Evolutionary conservation across 2,113 vertebrate genomes (phyloP), one percentile per base, ranked within the genome.

Genomic region (Oophaga pumilio): DNA sequence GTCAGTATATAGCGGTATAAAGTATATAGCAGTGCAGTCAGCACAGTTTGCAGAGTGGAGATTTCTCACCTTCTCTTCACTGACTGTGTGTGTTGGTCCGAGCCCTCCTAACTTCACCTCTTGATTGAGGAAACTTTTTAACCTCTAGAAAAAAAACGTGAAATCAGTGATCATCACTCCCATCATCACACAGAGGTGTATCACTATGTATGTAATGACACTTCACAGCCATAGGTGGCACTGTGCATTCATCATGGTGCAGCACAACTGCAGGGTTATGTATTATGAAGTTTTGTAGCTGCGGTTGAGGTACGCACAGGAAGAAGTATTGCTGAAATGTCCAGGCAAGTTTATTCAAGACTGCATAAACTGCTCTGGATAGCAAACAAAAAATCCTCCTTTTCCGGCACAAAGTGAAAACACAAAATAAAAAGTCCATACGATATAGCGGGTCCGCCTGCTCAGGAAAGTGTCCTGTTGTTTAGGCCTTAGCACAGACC

Each of bases 51-150:
- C 33, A 43, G 1, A 5, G 33, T 2, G 33, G 33, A 43, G 33
- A 14, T 43, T 17, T 43, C 96, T 96, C 94, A 97, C 97, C 92
- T 94, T 95, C 76, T 96, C 93, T 91, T 94, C 94, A 89, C 92
- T 56, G 53, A 95, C 81, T 87, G 91, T 93, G 62, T 95, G 94
- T 90, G 96, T 95, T 17, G 96, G 96, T 89, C 96, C 96, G 8
- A 97, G 95, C 84, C 96, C 97, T 92, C 93, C 96, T n/a, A 97
- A 94, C 49, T 93, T 94, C 88, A 95, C 20, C 0, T 95, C 91
- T 82, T 92, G 90, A 71, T 93, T 94, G 77, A 94, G 89, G 90
- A 43, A 62, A 59, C 49, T 28, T 15, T 79, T 49, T 20, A 53
- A n/a, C 60, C 9, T 79, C 74, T 86, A 86, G 14, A 86, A 77